These are phyloP conservation scores for Procambarus virginalis DNA, from an alignment of 1,140 invertebrate species.

Conservation along the genomic window DNA sequence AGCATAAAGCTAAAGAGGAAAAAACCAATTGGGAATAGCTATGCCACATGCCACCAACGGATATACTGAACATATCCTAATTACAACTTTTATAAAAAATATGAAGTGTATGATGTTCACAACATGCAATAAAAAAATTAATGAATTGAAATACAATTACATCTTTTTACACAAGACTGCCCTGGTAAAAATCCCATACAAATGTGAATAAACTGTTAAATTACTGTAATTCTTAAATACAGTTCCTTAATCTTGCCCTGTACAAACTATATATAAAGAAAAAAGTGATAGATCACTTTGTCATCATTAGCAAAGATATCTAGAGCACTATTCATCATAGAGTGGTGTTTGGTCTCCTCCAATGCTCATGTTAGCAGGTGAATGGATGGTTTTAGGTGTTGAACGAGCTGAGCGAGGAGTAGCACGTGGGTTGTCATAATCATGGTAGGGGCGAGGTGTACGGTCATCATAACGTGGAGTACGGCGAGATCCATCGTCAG, in stretches of 20 bases:
- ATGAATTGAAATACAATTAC: constrained; percentile 28
- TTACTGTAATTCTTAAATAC: neutral
- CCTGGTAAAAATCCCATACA: constrained; percentile 8
- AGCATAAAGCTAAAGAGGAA: constrained; percentile 33
- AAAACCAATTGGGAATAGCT: constrained; percentile 8
- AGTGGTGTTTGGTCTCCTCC: constrained; percentile 70
- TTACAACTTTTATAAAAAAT: constrained; percentile 21
- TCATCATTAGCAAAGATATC: neutral
- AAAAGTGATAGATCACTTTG: neutral
- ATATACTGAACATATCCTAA: constrained; percentile 1
- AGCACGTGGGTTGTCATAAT: constrained; percentile 63
- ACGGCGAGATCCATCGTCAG: constrained; percentile 48
- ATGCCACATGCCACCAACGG: neutral
- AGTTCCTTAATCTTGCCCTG: neutral
- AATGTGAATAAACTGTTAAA: neutral
- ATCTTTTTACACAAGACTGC: constrained; percentile 27
- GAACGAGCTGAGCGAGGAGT: constrained; percentile 69
- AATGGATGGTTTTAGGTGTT: constrained; percentile 70
- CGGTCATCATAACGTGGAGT: constrained; percentile 62
- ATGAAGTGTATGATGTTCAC: constrained; percentile 7
- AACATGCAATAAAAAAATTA: constrained; percentile 38
- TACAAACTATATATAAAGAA: neutral
- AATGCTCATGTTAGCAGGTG: constrained; percentile 70
- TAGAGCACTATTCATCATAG: constrained; percentile 59
- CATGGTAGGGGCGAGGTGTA: constrained; percentile 61